Percentiles rank a stretch among this genome's conserved stretches.
These are phyloP conservation scores for Triops cancriformis DNA, from an alignment of 1,140 invertebrate species.

Conservation along the genomic window DNA sequence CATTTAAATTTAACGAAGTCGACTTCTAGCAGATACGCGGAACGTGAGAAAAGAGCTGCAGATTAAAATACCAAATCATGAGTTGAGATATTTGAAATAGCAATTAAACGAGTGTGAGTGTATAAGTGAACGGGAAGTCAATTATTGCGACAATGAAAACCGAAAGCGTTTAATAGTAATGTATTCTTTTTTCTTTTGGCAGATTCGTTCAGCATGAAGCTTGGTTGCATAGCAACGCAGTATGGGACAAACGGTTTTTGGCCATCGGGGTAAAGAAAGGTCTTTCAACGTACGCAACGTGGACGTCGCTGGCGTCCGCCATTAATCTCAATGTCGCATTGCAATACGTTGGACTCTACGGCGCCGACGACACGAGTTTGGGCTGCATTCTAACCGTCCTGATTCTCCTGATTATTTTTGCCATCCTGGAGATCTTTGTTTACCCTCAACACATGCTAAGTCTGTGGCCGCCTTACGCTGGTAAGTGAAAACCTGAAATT, in stretches of 20 bases:
- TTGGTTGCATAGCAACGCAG: background rate
- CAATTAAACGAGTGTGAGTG: no score
- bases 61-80: no score
- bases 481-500: background rate
- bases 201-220: background rate
- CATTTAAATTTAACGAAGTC: no score
- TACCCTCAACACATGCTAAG: constrained; percentile 19
- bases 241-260: constrained; percentile 17
- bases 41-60: no score
- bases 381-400: background rate
- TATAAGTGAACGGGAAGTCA: no score
- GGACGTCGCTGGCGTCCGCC: constrained; percentile 23
- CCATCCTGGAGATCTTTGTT: constrained; percentile 17
- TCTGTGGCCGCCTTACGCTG: constrained; percentile 20
- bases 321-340: constrained; percentile 25
- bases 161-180: no score
- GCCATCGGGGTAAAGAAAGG: constrained; percentile 20
- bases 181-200: background rate
- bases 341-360: constrained; percentile 23
- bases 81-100: no score
- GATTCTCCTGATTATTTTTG: constrained; percentile 16
- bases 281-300: constrained; percentile 18
- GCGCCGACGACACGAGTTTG: constrained; percentile 14
- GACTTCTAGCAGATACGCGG: no score
- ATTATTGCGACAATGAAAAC: no score